Evolutionary conservation across 2,797 vertebrate genomes (phyloP), one percentile per base, ranked within the genome.

Genomic region (Ficedula albicollis): DNA sequence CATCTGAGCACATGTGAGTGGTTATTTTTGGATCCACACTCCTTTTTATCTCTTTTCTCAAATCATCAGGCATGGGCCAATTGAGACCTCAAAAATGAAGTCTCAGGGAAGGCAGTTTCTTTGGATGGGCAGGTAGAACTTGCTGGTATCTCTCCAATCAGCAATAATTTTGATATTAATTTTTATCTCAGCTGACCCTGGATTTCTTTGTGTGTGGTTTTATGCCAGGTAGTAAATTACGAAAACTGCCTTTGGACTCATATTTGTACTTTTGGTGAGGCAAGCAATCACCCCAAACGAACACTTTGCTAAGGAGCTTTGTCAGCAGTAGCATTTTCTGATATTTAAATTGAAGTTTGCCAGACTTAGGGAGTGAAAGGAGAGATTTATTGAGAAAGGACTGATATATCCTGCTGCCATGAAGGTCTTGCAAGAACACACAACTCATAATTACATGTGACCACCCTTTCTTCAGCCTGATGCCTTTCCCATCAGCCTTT

Each of bases 401-500:
- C 10, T 41, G 69, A 39, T 29, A 27, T 6, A 34, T 63, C 11
- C n/a, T 43, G 38, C n/a, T 79, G 52, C 64, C 46, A 15, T 32
- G 38, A 80, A 73, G 12, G 30, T n/a, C 38, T 80, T 36, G 59
- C 23, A 80, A 80, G 34, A 80, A 46, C 1, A 3, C 34, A n/a
- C 5, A 64, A 38, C 2, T 70, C 12, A 1, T 30, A 79, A 51
- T 15, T 39, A 72, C 1, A 0, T 4, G 5, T 22, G 34, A 18
- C 7, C 21, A 4, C 23, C 73, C 41, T 36, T 84, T 51, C 48
- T 87, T 68, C 68, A 68, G 29, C 34, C 56, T 49, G 44, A 66
- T 39, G 27, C 30, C 25, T 23, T 73, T 64, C 56, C 25, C 38
- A 20, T 48, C 20, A 76, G 32, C 26, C 63, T 82, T 84, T 54